Evolutionary conservation across 2,797 vertebrate species (phyloP), one percentile per base, ranked within the genome.

Genomic region (Lutjanus campechanus): DNA sequence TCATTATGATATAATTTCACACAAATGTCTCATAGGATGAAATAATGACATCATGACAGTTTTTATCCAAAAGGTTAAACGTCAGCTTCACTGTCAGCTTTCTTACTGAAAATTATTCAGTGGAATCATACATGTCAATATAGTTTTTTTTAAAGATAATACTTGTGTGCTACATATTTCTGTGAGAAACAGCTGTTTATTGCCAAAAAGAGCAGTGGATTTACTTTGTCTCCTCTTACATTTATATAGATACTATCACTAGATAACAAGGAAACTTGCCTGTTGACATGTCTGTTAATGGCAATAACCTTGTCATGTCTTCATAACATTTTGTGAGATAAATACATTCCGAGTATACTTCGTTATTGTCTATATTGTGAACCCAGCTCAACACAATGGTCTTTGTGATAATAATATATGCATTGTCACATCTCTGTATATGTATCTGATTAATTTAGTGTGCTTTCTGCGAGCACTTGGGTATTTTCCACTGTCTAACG

Each of bases 381-480:
- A 81, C 77, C 61, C 60, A 75, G 73, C 69, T 85, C 47, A 75
- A 77, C 78, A 92, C 88, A 92, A 87, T 87, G 85, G 82, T 58
- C 83, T 77, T 49, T 81, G 25, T 85, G 64, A 88, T 89, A 84
- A 85, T 89, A 90, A 81, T 76, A 83, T 63, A 79, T 43, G 54
- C 82, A 86, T 73, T 79, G 85, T 87, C 77, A 85, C 67, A 76
- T 89, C 69, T 64, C 60, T 61, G 84, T 82, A 84, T 67, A 76
- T 64, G 73, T 41, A 75, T 75, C 79, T 92, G 92, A 93, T 95
- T 92, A 90, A 93, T 92, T 89, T 76, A 78, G 80, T 85, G 69
- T 77, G 73, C 83, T 87, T 81, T 88, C 67, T 78, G 75, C 76
- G 77, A 79, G 73, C 77, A 84, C 85, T 85, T 77, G 54, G 77